Base-by-base conservation (phyloP, 2,797 vertebrate species). In the Pogonophryne albipinna region DNA sequence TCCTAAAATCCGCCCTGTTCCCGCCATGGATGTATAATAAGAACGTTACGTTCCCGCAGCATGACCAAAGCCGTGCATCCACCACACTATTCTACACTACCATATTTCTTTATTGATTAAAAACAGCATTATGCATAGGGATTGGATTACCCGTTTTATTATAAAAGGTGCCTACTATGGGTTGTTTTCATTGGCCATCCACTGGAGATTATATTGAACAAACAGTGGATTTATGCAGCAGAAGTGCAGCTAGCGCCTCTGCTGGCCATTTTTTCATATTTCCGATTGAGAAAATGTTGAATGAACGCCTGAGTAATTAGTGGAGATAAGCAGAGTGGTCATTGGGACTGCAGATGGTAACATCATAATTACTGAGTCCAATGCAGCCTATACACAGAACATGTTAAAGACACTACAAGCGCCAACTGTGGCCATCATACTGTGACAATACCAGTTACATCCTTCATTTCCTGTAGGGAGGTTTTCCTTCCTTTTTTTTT, bases 1-100 rank as follows among this genome's bases (percentile, higher is more conserved):
- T 93, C 91, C 87, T 93, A 93, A 88, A 8, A 79, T 4, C 91
- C 91, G 83, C 78, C 88, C n/a, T 2, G 57, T 91, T 87, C 47
- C 72, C 15, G 23, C 60, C 27, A 27, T 27, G 27, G 27, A 27
- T 27, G 23, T 27, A 27, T 27, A 27, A 27, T 27, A 27, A 27
- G 23, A 27, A 27, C 23, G 23, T 27, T 27, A 27, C 2, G 57
- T 91, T 87, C 45, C 72, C 15, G 23, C 60, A 20, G 50, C 27
- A 1, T 17, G 13, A 7, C 45, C 63, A 53, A 41, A 23, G 6
- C 2, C 45, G 47, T 57, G 53, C 6, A 46, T 10, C 4, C 11
- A 3, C 51, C 4, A 17, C 46, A 2, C 47, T 34, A 0, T 10
- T 16, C 0, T 7, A 7, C 1, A 4, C 61, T 5, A 4, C 0